phyloP scores from a whole-genome alignment of 2,888 invertebrate species.

The Chromoteleia sp. region DNA sequence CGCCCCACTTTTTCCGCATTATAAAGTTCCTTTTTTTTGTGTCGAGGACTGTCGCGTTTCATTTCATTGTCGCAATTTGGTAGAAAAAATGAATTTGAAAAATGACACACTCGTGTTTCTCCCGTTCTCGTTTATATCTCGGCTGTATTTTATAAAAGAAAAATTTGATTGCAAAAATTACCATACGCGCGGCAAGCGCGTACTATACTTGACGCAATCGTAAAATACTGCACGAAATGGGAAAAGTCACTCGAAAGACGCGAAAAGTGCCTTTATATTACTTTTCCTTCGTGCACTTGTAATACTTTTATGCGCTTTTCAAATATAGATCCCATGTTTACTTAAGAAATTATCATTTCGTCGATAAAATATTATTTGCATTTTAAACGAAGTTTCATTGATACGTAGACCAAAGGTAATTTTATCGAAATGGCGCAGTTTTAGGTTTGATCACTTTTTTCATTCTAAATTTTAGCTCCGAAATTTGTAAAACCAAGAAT shows the following conservation, averaged over 20 bases:
- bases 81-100: not conserved
- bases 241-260: conserved; percentile 39
- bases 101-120: not conserved
- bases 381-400: not conserved
- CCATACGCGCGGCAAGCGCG: not conserved
- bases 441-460: not conserved
- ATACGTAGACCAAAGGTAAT: not conserved
- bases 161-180: conserved; percentile 13
- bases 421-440: not conserved
- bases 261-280: conserved; percentile 44
- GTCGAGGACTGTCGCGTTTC: not conserved
- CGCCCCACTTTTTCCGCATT: not conserved
- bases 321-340: conserved; percentile 36
- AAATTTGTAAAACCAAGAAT: too few species aligned
- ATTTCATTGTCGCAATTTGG: conserved; percentile 3
- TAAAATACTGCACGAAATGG: conserved; percentile 38
- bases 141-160: not conserved
- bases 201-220: conserved; percentile 24
- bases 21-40: not conserved
- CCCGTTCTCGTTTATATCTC: too few species aligned
- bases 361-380: conserved; percentile 9
- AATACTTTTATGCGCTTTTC: conserved; percentile 42
- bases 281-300: conserved; percentile 17
- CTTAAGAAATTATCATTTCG: not conserved
- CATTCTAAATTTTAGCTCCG: not conserved